Base-by-base conservation (phyloP, 2,113 vertebrate species). In the Rafetus swinhoei region DNA sequence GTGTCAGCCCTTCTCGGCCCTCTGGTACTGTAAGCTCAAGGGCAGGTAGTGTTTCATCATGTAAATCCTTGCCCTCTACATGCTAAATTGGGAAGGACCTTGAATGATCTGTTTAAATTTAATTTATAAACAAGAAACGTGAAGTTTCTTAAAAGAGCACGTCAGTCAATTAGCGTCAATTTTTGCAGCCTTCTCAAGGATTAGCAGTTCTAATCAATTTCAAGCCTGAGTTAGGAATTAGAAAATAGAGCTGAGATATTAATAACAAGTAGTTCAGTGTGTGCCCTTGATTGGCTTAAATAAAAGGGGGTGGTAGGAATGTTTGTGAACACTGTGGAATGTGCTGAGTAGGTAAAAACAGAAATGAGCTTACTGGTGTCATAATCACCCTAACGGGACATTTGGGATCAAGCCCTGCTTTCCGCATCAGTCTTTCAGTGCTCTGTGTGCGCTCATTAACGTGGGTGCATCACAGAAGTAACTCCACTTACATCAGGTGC, bases 201-300 rank as follows among this genome's bases (percentile, higher is more conserved):
- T 96, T 96, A 94, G 80, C 72, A 11, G 82, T 92, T 95, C 95
- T 90, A 95, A 96, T 95, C 91, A 76, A 77, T 92, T 93, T 96
- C 76, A 86, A 82, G 91, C 82, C 76, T 87, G 92, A 93, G 84
- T 9, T 90, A 84, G 93, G 93, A 97, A 94, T 96, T 95, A 92
- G 88, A 88, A 96, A 95, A 95, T 93, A 94, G 77, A 77, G 92
- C 89, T 92, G 95, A 95, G 93, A 92, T 95, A 95, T 90, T 93
- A 94, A 96, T 96, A 97, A 93, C 86, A 84, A 91, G 90, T 55
- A 93, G 88, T 87, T 95, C 86, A 84, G 45, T 90, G 52, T 18
- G 57, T 93, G 87, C 84, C 89, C 91, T 95, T 96, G 69, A 94
- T 96, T 95, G 84, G 45, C 86, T 87, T 94, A 57, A 50, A 86